Percentiles rank a stretch among this genome's conserved stretches.
phyloP scores from a whole-genome alignment of 2,888 invertebrate species.

The Drepana falcataria region DNA sequence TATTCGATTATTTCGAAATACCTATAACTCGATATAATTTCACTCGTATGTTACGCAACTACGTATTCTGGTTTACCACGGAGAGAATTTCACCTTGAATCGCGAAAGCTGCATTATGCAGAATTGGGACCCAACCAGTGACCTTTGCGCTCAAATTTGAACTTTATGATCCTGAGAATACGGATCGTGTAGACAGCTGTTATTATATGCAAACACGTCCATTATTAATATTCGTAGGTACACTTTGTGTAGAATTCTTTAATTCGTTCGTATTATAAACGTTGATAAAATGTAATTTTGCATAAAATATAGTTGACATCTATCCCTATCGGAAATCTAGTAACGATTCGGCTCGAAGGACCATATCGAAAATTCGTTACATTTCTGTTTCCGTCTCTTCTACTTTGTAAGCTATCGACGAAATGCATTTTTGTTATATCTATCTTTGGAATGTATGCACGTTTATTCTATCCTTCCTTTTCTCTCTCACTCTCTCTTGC shows the following conservation, averaged over 20 bases:
- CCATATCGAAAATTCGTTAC: too few relatives aligned
- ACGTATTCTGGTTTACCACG: slow-evolving; percentile 12
- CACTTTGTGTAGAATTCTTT: neutral
- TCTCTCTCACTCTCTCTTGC: too few relatives aligned
- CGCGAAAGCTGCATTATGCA: slow-evolving; percentile 44
- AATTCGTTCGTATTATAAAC: too few relatives aligned
- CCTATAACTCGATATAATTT: slow-evolving; percentile 7
- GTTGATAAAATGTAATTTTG: too few relatives aligned
- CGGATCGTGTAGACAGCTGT: neutral
- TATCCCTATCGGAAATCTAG: too few relatives aligned
- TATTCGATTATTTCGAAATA: slow-evolving; percentile 19
- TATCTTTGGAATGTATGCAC: too few relatives aligned
- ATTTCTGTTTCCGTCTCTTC: too few relatives aligned
- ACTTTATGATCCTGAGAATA: neutral
- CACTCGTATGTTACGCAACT: slow-evolving; percentile 8
- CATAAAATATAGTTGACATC: too few relatives aligned
- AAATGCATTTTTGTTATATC: too few relatives aligned
- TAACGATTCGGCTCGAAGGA: too few relatives aligned
- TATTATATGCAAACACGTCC: neutral
- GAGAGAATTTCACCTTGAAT: slow-evolving; percentile 58
- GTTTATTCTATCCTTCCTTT: too few relatives aligned
- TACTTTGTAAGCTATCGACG: too few relatives aligned
- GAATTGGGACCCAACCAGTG: slow-evolving; percentile 5
- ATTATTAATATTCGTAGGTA: neutral
- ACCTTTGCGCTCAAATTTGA: slow-evolving; percentile 1